Conservation (phyloP, 2,113 vertebrate species). For the Poeciliopsis prolifica region DNA sequence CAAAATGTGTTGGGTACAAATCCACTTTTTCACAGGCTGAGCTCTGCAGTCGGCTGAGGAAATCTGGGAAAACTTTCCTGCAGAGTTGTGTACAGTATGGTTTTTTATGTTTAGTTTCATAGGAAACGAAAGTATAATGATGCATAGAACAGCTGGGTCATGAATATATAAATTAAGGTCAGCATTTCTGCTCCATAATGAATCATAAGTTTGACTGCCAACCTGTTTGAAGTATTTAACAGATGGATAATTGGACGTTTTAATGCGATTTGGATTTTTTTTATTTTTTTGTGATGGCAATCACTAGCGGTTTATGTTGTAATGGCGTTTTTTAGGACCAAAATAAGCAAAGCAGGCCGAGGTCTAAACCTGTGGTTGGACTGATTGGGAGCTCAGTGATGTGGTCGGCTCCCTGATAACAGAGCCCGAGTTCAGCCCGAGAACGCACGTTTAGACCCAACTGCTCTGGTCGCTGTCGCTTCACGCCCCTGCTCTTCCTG, state of each 20-base stretch:
- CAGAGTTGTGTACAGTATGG: slow-evolving; percentile 38
- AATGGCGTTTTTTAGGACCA: slow-evolving; percentile 20
- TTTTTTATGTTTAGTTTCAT: slow-evolving; percentile 45
- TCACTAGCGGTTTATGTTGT: slow-evolving; percentile 5
- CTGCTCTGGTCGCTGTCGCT: not conserved
- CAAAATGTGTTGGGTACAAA: not conserved
- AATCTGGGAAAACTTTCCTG: slow-evolving; percentile 26
- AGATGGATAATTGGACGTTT: not conserved
- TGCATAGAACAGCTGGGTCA: not conserved
- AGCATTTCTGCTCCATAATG: not conserved
- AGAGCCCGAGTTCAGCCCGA: slow-evolving; percentile 5
- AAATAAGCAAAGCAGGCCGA: slow-evolving; percentile 32
- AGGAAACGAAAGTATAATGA: slow-evolving; percentile 3
- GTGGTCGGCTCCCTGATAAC: slow-evolving; percentile 31
- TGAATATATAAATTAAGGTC: slow-evolving; percentile 1
- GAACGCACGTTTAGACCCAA: too few relatives aligned
- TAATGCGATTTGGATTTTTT: not conserved
- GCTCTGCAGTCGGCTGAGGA: slow-evolving; percentile 20
- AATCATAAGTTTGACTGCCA: not conserved
- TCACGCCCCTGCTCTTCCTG: not conserved
- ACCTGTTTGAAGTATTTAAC: not conserved
- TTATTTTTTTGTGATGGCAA: not conserved
- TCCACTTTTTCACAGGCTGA: not conserved
- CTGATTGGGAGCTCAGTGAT: slow-evolving; percentile 38
- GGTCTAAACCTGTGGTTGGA: slow-evolving; percentile 26